Conservation (phyloP, 2,888 invertebrate species). For the Cryptus viduatorius region DNA sequence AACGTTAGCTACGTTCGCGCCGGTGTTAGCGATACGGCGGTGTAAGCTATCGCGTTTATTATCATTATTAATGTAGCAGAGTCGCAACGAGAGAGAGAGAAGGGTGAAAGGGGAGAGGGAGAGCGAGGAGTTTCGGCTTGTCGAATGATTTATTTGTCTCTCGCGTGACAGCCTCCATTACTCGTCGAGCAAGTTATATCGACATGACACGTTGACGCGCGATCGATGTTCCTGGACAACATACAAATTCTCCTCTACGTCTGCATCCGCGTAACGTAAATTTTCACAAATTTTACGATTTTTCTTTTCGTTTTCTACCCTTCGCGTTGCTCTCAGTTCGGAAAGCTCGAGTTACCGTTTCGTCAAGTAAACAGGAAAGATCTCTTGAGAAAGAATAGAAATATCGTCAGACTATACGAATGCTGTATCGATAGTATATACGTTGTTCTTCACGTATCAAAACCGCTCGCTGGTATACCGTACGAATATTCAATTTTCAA, state of each 20-base stretch:
- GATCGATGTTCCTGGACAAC: conserved; percentile 28
- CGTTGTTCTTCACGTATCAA: too few species aligned
- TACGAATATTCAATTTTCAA: too few species aligned
- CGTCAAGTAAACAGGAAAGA: too few species aligned
- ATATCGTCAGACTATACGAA: too few species aligned
- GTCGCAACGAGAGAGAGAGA: not conserved
- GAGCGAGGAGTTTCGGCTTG: not conserved
- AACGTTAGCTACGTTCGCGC: not conserved
- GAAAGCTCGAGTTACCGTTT: too few species aligned
- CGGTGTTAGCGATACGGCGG: not conserved
- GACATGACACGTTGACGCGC: conserved; percentile 17
- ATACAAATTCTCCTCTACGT: conserved; percentile 22
- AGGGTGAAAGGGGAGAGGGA: not conserved
- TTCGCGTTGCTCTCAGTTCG: too few species aligned
- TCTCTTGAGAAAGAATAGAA: too few species aligned
- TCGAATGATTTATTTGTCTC: conserved; percentile 28
- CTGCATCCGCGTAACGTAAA: conserved; percentile 8
- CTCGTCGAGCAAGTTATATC: conserved; percentile 5
- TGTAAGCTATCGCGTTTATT: conserved; percentile 10
- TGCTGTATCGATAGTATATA: too few species aligned
- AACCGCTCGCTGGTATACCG: too few species aligned
- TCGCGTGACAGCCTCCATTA: conserved; percentile 9
- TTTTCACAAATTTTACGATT: not conserved
- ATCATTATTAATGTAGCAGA: conserved; percentile 6
- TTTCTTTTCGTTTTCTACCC: not conserved